Conservation (phyloP, 2,888 invertebrate genomes). For the Hirtodrosophila cameraria region DNA sequence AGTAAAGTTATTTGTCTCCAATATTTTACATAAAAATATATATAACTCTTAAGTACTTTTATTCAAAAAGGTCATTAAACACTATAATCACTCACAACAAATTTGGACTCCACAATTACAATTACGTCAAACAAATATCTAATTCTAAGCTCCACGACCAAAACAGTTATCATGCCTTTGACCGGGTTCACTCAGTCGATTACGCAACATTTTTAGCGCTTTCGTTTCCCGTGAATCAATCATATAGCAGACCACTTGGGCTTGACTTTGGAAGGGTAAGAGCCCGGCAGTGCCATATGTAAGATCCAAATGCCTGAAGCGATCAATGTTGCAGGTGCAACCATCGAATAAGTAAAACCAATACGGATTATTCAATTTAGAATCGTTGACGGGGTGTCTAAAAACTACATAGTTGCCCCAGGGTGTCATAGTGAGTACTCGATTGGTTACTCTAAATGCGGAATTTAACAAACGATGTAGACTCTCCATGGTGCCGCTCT, state of each 20-base stretch:
- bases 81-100: neutral
- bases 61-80: neutral
- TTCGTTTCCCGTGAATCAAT: slow-evolving; percentile 66
- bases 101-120: slow-evolving; percentile 5
- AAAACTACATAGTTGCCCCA: slow-evolving; percentile 83
- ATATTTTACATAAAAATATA: too few species aligned
- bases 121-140: neutral
- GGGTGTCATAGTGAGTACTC: slow-evolving; percentile 81
- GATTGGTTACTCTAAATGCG: slow-evolving; percentile 80
- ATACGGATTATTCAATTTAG: neutral
- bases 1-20: too few species aligned
- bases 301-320: slow-evolving; percentile 81
- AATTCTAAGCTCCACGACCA: slow-evolving; percentile 6
- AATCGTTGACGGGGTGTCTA: neutral
- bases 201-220: slow-evolving; percentile 17
- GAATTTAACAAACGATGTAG: slow-evolving; percentile 71
- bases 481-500: slow-evolving; percentile 81
- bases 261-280: slow-evolving; percentile 66
- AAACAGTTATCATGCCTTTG: neutral
- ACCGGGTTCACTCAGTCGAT: slow-evolving; percentile 7
- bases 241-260: slow-evolving; percentile 73
- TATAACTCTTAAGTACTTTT: too few species aligned
- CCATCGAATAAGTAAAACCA: slow-evolving; percentile 80
- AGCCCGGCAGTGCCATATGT: slow-evolving; percentile 82
- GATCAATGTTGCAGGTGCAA: slow-evolving; percentile 81